These are phyloP conservation scores for Antechinus flavipes DNA, from an alignment of 2,113 vertebrate species.

Conservation along the genomic window DNA sequence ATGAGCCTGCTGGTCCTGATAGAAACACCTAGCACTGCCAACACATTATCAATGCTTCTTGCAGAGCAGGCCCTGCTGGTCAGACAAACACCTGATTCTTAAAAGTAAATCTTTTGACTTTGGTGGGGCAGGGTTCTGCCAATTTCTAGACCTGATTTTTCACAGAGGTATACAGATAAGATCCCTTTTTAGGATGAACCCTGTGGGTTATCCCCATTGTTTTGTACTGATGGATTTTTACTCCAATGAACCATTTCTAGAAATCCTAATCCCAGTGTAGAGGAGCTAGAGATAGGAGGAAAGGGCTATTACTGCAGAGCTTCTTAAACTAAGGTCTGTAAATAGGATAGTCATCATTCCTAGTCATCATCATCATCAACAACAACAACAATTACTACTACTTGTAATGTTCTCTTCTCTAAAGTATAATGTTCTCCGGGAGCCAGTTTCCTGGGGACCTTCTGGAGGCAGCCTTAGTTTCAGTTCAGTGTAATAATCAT, in stretches of 20 bases:
- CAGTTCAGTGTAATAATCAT: no score
- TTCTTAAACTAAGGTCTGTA: neutral
- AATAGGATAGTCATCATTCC: no score
- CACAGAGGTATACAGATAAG: neutral
- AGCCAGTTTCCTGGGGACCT: no score
- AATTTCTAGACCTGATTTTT: neutral
- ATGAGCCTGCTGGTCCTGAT: neutral
- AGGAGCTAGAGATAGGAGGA: neutral
- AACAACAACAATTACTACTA: no score
- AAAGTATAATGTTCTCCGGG: no score
- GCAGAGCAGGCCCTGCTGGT: neutral
- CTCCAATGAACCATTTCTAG: neutral
- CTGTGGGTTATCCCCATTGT: neutral
- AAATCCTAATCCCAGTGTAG: neutral
- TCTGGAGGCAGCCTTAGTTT: no score
- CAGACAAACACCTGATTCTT: neutral
- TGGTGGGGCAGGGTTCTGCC: neutral
- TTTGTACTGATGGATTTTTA: neutral
- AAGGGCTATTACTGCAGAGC: neutral
- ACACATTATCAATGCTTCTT: neutral
- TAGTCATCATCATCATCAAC: no score
- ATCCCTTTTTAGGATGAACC: neutral
- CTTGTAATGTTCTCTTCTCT: no score
- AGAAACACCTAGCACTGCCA: neutral
- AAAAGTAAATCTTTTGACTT: neutral